A percentile compares a stretch with the other conserved stretches of the same genome.
Conservation (phyloP, 2,113 vertebrate species). For the Cranoglanis bouderius region DNA sequence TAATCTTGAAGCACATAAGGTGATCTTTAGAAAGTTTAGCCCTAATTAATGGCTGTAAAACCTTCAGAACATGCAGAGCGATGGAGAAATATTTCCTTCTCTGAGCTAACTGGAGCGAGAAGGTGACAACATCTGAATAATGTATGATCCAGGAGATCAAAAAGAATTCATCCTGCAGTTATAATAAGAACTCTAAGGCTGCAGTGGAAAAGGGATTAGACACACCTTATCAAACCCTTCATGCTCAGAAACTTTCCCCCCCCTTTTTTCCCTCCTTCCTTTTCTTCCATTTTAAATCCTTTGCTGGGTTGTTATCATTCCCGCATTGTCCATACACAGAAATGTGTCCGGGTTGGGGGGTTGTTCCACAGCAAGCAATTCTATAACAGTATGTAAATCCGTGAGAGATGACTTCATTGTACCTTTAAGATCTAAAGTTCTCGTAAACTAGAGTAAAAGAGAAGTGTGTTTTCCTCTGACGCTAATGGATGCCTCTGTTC, state of each 20-base stretch:
- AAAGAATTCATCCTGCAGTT: slow-evolving; percentile 35
- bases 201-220: slow-evolving; percentile 8
- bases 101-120: slow-evolving; percentile 1
- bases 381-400: not conserved
- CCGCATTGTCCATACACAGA: not conserved
- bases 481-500: not conserved
- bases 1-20: slow-evolving; percentile 58
- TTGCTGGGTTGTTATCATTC: not conserved
- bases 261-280: too few relatives aligned
- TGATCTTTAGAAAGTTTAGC: slow-evolving; percentile 55
- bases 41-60: slow-evolving; percentile 58
- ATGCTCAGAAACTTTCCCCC: not conserved
- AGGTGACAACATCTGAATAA: slow-evolving; percentile 45
- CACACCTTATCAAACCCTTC: not conserved
- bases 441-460: slow-evolving; percentile 5
- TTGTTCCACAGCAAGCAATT: not conserved
- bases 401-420: not conserved
- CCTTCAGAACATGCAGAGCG: slow-evolving; percentile 34
- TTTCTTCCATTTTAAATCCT: not conserved
- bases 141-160: slow-evolving; percentile 40
- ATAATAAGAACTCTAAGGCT: slow-evolving; percentile 20
- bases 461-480: not conserved
- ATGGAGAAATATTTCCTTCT: slow-evolving; percentile 8
- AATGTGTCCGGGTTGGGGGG: not conserved
- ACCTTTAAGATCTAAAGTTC: not conserved